phyloP scores from a whole-genome alignment of 2,113 vertebrate genomes.

The Solenodon paradoxus region DNA sequence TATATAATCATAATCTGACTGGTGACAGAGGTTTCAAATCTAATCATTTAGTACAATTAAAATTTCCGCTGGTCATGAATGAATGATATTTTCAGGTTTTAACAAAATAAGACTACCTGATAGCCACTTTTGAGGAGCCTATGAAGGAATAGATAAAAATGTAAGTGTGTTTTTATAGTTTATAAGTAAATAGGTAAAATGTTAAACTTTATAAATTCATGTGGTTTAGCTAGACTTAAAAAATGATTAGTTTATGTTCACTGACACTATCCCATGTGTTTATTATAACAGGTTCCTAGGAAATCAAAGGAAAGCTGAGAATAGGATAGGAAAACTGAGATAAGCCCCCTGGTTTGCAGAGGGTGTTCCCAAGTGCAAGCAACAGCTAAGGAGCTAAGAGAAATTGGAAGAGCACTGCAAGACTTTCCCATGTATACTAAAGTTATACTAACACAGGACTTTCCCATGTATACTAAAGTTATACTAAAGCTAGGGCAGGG shows the following conservation, averaged over 20 bases:
- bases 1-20: neutral
- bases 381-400: neutral
- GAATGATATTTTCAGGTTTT: neutral
- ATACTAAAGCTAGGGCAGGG: accelerated
- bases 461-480: accelerated
- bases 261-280: neutral
- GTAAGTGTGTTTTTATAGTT: neutral
- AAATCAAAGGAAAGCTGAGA: neutral
- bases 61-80: neutral
- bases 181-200: neutral
- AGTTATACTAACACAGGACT: neutral
- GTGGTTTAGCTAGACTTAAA: neutral
- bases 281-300: neutral
- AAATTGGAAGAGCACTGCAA: neutral
- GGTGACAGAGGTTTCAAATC: neutral
- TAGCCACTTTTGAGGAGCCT: neutral
- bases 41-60: neutral
- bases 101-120: neutral
- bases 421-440: accelerated
- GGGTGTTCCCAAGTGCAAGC: neutral
- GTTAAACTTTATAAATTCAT: neutral
- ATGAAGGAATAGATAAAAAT: neutral
- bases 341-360: neutral
- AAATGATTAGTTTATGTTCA: neutral
- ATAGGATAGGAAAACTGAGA: accelerated